phyloP scores from a whole-genome alignment of 2,113 vertebrate species.

The Sylvia atricapilla region DNA sequence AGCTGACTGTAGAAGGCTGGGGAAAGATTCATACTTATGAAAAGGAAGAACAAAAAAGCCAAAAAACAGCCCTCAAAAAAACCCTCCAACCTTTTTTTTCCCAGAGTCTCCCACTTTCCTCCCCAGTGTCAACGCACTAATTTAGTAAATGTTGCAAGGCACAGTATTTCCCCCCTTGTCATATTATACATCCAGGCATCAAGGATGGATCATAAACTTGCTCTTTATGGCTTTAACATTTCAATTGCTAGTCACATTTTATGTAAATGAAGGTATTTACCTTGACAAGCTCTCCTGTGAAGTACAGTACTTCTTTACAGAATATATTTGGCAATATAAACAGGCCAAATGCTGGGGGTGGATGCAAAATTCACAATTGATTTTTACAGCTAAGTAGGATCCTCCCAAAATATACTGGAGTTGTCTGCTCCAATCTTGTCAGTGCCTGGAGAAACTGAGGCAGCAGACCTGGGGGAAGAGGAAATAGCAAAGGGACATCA shows the following conservation, averaged over 20 bases:
- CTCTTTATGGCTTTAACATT: slow-evolving; percentile 71
- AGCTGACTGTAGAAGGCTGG: not conserved
- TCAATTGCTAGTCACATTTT: slow-evolving; percentile 68
- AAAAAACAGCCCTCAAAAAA: not conserved
- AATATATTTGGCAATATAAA: slow-evolving; percentile 60
- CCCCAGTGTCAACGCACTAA: slow-evolving; percentile 23
- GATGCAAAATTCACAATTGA: slow-evolving; percentile 1
- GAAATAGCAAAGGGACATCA: not conserved
- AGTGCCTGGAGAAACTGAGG: slow-evolving; percentile 13
- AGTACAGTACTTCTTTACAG: slow-evolving; percentile 67
- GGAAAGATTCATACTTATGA: not conserved
- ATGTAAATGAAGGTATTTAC: slow-evolving; percentile 70
- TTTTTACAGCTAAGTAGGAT: not conserved
- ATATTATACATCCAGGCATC: slow-evolving; percentile 67
- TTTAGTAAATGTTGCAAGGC: slow-evolving; percentile 66
- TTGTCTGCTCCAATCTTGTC: not conserved
- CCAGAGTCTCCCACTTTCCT: slow-evolving; percentile 15
- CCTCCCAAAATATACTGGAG: not conserved
- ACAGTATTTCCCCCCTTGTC: slow-evolving; percentile 45
- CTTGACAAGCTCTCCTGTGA: slow-evolving; percentile 69
- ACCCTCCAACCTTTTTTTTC: not conserved
- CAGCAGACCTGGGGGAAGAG: not conserved
- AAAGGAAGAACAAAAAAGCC: not conserved
- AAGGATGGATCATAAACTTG: slow-evolving; percentile 72
- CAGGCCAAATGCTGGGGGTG: slow-evolving; percentile 46